Evolutionary conservation across 2,888 invertebrate genomes (phyloP).

Genomic region (Eupelmus urozonus): DNA sequence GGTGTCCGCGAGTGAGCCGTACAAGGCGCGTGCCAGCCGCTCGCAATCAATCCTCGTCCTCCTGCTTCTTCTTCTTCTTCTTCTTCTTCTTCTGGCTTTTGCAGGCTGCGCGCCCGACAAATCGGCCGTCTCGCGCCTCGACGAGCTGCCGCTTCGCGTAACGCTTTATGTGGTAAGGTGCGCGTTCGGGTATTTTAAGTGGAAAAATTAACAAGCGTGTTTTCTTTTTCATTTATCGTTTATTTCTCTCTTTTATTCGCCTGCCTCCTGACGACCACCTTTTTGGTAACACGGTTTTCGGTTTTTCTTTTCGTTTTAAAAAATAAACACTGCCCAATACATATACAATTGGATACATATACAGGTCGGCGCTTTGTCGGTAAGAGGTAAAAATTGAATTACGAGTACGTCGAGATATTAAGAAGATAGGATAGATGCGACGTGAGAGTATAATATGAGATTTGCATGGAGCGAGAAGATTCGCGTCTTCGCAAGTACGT

Average conservation of each 20-base stretch:
- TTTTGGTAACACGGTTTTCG: neutral
- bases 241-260: neutral
- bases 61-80: slow-evolving; percentile 7
- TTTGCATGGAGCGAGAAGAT: neutral
- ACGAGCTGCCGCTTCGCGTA: neutral
- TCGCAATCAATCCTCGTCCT: slow-evolving; percentile 15
- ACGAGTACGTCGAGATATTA: slow-evolving; percentile 12
- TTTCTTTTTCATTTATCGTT: neutral
- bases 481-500: slow-evolving; percentile 17
- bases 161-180: neutral
- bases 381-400: slow-evolving; percentile 4
- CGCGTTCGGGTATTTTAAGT: neutral
- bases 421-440: neutral
- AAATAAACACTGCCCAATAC: slow-evolving; percentile 49
- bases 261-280: neutral
- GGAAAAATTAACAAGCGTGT: neutral
- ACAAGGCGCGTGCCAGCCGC: slow-evolving; percentile 12
- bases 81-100: neutral
- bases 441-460: neutral
- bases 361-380: neutral
- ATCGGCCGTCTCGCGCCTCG: slow-evolving; percentile 10
- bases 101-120: neutral
- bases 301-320: slow-evolving; percentile 7
- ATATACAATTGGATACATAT: slow-evolving; percentile 17
- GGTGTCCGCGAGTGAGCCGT: slow-evolving; percentile 13